These are phyloP conservation scores for Lates calcarifer DNA, from an alignment of 2,113 vertebrate species.

Conservation along the genomic window DNA sequence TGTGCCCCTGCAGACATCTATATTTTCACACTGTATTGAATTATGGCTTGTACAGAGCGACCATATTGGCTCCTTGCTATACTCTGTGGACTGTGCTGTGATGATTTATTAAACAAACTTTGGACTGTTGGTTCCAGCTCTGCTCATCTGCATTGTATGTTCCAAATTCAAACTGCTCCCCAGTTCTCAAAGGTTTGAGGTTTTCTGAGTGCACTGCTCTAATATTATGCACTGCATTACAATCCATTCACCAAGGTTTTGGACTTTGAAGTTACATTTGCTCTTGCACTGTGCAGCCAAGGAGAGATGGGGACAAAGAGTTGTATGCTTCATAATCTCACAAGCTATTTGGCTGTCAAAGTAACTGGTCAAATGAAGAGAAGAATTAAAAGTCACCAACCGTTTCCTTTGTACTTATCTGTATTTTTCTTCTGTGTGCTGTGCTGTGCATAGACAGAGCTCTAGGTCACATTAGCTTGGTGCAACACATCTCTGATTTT, in stretches of 20 bases:
- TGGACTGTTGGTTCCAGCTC: slow-evolving; percentile 14
- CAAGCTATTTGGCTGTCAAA: not conserved
- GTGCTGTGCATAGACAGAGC: not conserved
- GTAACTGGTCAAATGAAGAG: not conserved
- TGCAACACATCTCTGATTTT: not conserved
- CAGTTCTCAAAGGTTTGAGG: not conserved
- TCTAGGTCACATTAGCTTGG: not conserved
- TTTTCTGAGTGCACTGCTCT: not conserved
- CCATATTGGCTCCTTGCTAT: slow-evolving; percentile 16
- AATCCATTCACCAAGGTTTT: not conserved
- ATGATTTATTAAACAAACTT: slow-evolving; percentile 52
- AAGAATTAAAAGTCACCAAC: not conserved
- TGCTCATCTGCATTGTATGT: slow-evolving; percentile 15
- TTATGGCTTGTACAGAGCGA: slow-evolving; percentile 2
- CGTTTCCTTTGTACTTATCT: rapidly evolving
- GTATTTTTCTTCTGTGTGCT: not conserved
- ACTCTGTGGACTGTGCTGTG: slow-evolving; percentile 28
- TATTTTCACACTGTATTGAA: slow-evolving; percentile 17
- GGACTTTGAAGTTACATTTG: not conserved
- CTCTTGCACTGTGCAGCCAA: not conserved
- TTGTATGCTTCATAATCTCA: not conserved
- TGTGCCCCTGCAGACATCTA: not conserved
- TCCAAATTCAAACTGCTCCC: not conserved
- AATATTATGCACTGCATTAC: not conserved
- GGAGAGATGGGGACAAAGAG: too few relatives aligned